Evolutionary conservation across 2,113 vertebrate genomes (phyloP), one percentile per base, ranked within the genome.

Genomic region (Bubalus kerabau): DNA sequence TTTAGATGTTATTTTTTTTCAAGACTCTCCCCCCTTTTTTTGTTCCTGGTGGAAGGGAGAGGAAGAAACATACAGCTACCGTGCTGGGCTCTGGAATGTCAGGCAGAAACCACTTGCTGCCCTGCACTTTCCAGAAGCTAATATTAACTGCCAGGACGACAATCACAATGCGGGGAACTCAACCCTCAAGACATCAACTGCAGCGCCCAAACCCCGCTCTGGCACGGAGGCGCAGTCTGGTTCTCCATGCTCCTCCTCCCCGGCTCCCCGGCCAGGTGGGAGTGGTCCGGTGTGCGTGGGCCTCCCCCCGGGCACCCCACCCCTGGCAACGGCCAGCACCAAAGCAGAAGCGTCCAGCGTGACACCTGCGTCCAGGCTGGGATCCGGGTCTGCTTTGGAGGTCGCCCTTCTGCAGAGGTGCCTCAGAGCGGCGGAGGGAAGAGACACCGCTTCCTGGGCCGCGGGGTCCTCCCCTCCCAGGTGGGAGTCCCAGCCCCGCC

Each of bases 261-360:
- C 6, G 50, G 80, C 28, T 36, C 50, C 87, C 17, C 6, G 85
- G 46, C 50, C 40, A 50, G 86, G 89, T 1, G 0, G 28, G 64
- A 85, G 71, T 3, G 28, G 36, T 52, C 83, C 14, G 57, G 52
- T 26, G 87, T 0, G 19, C 96, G 85, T 95, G 98, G 94, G 15
- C 28, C 26, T 28, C 59, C 59, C 90, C 59, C 64, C 46, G 11
- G 15, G 15, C 78, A 1, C 71, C 23, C 5, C 10, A 14, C 46
- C 91, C 90, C 48, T 87, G 91, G 97, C 94, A 9, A 83, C 2
- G 90, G 95, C 95, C 96, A 91, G 91, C 4, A 1, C 95, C 86
- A 80, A 97, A 98, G 98, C 97, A 92, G 92, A 97, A 97, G 96
- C 96, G 40, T 60, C 48, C 16, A 19, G 94, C 76, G 64, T 64